A percentile compares a stretch with the other conserved stretches of the same genome.
phyloP scores from a whole-genome alignment of 2,113 vertebrate genomes.

The Carassius auratus region DNA sequence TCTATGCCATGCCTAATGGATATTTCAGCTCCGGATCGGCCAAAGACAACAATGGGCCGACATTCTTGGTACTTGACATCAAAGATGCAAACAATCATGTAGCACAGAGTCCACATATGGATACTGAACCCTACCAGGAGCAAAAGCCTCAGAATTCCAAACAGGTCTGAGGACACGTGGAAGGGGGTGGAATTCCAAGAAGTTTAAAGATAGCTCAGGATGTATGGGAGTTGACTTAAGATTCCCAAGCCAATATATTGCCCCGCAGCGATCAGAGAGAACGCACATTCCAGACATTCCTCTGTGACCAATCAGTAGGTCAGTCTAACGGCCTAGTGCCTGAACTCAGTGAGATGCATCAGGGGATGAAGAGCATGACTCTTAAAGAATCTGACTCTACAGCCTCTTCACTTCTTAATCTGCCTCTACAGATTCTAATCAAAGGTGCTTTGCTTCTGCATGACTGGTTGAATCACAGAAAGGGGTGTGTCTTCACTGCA shows the following conservation, averaged over 20 bases:
- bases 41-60: constrained; percentile 45
- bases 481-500: not conserved
- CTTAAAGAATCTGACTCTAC: not conserved
- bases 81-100: constrained; percentile 31
- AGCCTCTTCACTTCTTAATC: constrained; percentile 6
- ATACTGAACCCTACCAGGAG: constrained; percentile 33
- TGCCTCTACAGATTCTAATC: constrained; percentile 9
- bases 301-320: constrained; percentile 35
- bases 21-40: not conserved
- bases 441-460: not conserved
- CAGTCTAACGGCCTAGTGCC: constrained; percentile 8
- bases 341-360: constrained; percentile 17
- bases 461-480: not conserved
- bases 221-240: constrained; percentile 51
- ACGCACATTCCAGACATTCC: constrained; percentile 54
- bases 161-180: constrained; percentile 47
- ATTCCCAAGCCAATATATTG: constrained; percentile 51
- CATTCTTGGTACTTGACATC: constrained; percentile 46
- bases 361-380: constrained; percentile 5
- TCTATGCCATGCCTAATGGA: constrained; percentile 37
- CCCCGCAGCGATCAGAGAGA: constrained; percentile 53
- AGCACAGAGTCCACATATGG: constrained; percentile 41
- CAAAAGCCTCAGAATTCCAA: constrained; percentile 41
- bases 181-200: constrained; percentile 48
- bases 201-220: constrained; percentile 55